Evolutionary conservation across 2,113 vertebrate species (phyloP).

Genomic region (Panurus biarmicus): DNA sequence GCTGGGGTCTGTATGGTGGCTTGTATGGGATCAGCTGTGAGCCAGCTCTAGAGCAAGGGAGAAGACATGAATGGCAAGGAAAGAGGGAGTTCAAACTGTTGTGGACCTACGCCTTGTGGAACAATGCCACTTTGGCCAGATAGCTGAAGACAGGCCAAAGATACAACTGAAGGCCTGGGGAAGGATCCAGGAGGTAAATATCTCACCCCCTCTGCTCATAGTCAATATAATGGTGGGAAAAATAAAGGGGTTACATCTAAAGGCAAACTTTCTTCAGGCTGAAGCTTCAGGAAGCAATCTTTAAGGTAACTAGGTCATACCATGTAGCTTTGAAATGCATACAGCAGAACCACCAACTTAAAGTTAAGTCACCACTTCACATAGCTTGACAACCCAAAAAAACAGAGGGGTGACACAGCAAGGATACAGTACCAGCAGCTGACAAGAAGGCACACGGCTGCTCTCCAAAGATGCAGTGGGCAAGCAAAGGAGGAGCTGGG

Average conservation of each 20-base stretch:
- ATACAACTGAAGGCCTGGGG: not conserved
- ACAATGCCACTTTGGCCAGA: not conserved
- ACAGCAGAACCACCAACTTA: not conserved
- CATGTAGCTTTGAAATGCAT: not conserved
- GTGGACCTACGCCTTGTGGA: not conserved
- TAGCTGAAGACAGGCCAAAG: not conserved
- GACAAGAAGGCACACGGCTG: not conserved
- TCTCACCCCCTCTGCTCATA: not conserved
- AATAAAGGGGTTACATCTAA: not conserved
- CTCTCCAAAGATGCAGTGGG: not conserved
- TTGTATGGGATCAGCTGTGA: rapidly evolving
- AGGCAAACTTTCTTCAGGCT: not conserved
- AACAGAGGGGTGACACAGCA: not conserved
- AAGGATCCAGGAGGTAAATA: not conserved
- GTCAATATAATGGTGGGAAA: not conserved
- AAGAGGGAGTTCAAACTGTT: not conserved
- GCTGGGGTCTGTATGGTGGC: not conserved
- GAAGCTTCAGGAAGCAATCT: not conserved
- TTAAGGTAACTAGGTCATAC: not conserved
- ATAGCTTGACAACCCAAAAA: not conserved
- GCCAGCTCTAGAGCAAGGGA: not conserved
- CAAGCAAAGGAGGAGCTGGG: not conserved
- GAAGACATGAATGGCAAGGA: not conserved
- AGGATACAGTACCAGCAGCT: not conserved
- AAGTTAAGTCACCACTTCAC: not conserved